phyloP scores from a whole-genome alignment of 2,113 vertebrate genomes.

The Crypturellus undulatus region DNA sequence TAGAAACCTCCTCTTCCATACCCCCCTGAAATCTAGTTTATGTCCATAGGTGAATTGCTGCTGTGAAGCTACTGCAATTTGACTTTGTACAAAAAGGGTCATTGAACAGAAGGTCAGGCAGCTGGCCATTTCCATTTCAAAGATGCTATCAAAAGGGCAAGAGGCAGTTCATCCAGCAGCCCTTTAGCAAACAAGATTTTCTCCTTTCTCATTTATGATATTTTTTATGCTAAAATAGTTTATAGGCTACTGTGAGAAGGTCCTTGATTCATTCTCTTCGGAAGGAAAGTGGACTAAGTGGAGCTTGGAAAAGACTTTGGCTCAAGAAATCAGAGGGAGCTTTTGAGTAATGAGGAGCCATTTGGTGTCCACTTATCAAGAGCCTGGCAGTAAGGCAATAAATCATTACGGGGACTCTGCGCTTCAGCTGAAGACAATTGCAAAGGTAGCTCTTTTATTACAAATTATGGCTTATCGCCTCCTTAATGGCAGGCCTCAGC shows the following conservation, averaged over 20 bases:
- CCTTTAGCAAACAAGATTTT: conserved; percentile 87
- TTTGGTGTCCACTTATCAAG: conserved; percentile 85
- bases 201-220: conserved; percentile 86
- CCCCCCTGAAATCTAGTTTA: conserved; percentile 75
- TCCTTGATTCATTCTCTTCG: conserved; percentile 83
- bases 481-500: conserved; percentile 76
- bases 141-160: conserved; percentile 89
- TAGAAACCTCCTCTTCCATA: conserved; percentile 39
- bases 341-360: conserved; percentile 86
- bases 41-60: conserved; percentile 85
- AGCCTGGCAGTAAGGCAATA: conserved; percentile 83
- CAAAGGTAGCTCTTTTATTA: conserved; percentile 83
- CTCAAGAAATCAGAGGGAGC: conserved; percentile 82
- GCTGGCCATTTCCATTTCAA: conserved; percentile 99
- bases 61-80: conserved; percentile 84
- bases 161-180: conserved; percentile 84
- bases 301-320: conserved; percentile 79
- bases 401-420: conserved; percentile 82
- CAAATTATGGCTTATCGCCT: conserved; percentile 85
- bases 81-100: conserved; percentile 94
- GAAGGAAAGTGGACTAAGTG: conserved; percentile 78
- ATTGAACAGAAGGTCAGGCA: conserved; percentile 96
- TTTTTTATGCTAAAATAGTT: conserved; percentile 88
- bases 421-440: conserved; percentile 76
- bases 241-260: conserved; percentile 79